These are phyloP conservation scores for Protobothrops flavoviridis DNA, from an alignment of 2,113 vertebrate genomes.

Conservation along the genomic window DNA sequence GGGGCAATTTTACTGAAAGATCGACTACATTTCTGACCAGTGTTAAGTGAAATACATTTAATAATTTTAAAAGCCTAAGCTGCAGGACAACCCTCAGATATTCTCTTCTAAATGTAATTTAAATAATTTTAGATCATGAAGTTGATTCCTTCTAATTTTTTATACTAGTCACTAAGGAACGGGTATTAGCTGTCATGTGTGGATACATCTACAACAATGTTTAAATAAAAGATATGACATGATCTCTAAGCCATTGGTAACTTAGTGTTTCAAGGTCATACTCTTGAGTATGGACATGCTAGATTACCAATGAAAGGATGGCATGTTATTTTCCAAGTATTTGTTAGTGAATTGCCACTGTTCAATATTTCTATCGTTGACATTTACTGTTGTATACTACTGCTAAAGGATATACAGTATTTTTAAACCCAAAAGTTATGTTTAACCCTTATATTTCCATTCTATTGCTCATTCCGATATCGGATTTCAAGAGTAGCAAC, in stretches of 20 bases:
- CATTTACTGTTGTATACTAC: background rate
- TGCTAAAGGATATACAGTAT: background rate
- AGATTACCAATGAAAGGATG: background rate
- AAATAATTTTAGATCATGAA: background rate
- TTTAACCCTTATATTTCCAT: rapidly evolving
- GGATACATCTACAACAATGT: background rate
- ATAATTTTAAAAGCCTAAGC: background rate
- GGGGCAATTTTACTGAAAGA: background rate
- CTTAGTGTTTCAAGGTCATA: background rate
- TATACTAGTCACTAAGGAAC: background rate
- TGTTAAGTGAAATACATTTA: background rate
- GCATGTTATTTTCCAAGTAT: background rate
- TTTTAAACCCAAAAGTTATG: background rate
- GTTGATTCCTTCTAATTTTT: background rate
- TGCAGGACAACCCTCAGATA: background rate
- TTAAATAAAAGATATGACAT: background rate
- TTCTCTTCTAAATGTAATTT: background rate
- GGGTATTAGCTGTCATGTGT: background rate
- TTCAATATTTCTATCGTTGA: background rate
- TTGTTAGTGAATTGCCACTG: background rate
- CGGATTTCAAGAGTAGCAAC: background rate
- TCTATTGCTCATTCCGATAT: background rate
- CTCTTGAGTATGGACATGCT: background rate
- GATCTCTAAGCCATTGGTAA: background rate
- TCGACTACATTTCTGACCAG: background rate